Evolutionary conservation across 2,888 invertebrate genomes (phyloP), one percentile per base, ranked within the genome.

Genomic region (Ypsolopha scabrella): DNA sequence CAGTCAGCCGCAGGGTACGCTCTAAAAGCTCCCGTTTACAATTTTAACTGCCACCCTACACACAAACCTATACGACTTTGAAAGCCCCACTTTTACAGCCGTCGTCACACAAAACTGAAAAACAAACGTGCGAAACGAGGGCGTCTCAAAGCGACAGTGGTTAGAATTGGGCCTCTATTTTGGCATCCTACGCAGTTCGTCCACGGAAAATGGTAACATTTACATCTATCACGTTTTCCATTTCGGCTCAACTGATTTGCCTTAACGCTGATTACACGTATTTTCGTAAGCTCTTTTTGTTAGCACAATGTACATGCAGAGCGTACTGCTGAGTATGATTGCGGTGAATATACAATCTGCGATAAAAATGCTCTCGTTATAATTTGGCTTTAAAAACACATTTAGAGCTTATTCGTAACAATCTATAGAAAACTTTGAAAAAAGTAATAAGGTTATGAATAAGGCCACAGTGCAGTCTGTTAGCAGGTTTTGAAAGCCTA

Each of bases 11-110:
- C 35, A 33, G 49, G 45, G 45, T 34, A 38, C 33, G 38, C 35
- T 45, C 45, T 52, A 52, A 48, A 50, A 52, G 52, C 45, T 46
- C 41, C 45, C 49, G 52, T 34, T 50, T 50, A 53, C 46, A 53
- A 53, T 53, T 50, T 53, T 47, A 53, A 53, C 50, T 50, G 50
- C 10, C 44, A n/a, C 41, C 13, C 41, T 24, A 24, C 24, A 24
- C 24, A 24, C 24, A 24, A 24, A 24, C 24, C 24, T 24, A 24
- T 24, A 24, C 24, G 24, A 24, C 24, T 24, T 24, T 24, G 24
- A 24, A 33, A 24, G 38, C 45, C 34, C n/a, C 35, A 47, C 11
- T 39, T 39, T n/a, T n/a, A 6, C 9, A 39, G 9, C 39, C 39
- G 6, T 9, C 39, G 39, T 39, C 9, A 39, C 39, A 39, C 39